These are phyloP conservation scores for Celastrina argiolus DNA, from an alignment of 2,888 invertebrate species.

Conservation along the genomic window DNA sequence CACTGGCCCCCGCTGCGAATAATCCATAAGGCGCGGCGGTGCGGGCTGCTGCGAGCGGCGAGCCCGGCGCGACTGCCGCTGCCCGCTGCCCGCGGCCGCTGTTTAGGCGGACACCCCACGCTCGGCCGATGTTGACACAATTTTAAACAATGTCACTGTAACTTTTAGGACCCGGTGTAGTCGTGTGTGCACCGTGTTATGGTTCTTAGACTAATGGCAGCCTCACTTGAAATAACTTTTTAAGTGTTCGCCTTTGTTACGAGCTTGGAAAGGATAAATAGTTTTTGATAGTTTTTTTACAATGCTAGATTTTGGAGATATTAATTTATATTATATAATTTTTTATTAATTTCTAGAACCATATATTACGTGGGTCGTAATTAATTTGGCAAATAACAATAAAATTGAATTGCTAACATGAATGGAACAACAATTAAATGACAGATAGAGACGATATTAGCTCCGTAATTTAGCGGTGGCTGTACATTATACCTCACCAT, in stretches of 20 bases:
- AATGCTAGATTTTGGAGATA: not conserved
- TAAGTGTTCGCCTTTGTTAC: not conserved
- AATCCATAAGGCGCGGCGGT: conserved; percentile 71
- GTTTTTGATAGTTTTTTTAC: conserved; percentile 9
- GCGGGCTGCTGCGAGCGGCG: conserved; percentile 72
- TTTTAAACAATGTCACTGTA: conserved; percentile 63
- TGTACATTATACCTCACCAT: not conserved
- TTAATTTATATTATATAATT: not conserved
- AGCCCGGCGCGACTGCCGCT: conserved; percentile 49
- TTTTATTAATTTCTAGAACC: not conserved
- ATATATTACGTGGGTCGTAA: not conserved
- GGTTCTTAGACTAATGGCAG: conserved; percentile 21
- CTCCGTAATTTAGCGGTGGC: conserved; percentile 13
- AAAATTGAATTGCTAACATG: not conserved
- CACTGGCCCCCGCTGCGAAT: conserved; percentile 66
- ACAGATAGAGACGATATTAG: conserved; percentile 2
- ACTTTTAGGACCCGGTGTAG: conserved; percentile 47
- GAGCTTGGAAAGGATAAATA: not conserved
- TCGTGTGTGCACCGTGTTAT: conserved; percentile 40
- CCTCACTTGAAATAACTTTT: conserved; percentile 19
- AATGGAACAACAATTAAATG: conserved; percentile 1
- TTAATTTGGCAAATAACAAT: not conserved
- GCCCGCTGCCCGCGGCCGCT: conserved; percentile 48
- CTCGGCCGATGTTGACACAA: conserved; percentile 68
- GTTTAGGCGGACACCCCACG: conserved; percentile 43